Evolutionary conservation across 2,888 invertebrate species (phyloP), one percentile per base, ranked within the genome.

Genomic region (Syritta pipiens): DNA sequence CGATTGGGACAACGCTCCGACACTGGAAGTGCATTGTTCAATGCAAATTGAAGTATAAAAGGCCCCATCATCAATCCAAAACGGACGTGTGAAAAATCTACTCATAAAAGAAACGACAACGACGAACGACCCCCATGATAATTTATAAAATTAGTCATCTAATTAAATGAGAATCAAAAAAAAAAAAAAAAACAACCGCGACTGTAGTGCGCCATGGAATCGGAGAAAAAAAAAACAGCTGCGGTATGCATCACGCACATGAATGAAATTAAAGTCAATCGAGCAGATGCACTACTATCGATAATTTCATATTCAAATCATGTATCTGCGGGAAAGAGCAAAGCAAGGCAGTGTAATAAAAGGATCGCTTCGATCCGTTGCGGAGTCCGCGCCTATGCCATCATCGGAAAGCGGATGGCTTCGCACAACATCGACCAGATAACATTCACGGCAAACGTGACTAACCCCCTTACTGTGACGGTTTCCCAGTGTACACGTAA

Each of bases 51-150:
- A 60, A 35, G 32, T 49, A 77, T 35, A 77, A 77, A 67, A 77
- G 71, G n/a, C 76, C 60, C 40, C 48, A 35, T 10, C 24, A 35
- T 59, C 55, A 35, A 40, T 40, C 12, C 28, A 20, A 48, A 55
- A 77, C 76, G 65, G 65, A 77, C 77, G 63, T 77, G 77, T 77
- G 77, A 72, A 77, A 69, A 77, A 60, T 71, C 48, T 37, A 57
- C 35, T 59, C 28, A 74, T 62, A 32, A 71, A 53, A 42, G 72
- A 63, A 48, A 49, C 49, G 30, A 72, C n/a, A n/a, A n/a, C n/a
- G n/a, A n/a, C n/a, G n/a, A n/a, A 65, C 59, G 65, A 40, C 55
- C 60, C 40, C 48, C 75, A 62, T 62, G 22, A 55, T 51, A 55
- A 72, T 60, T 69, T 22, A 44, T 51, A n/a, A 49, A 53, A 28